Percentiles rank a stretch among this genome's conserved stretches.
These are phyloP conservation scores for Salvator merianae DNA, from an alignment of 2,113 vertebrate genomes.

Conservation along the genomic window DNA sequence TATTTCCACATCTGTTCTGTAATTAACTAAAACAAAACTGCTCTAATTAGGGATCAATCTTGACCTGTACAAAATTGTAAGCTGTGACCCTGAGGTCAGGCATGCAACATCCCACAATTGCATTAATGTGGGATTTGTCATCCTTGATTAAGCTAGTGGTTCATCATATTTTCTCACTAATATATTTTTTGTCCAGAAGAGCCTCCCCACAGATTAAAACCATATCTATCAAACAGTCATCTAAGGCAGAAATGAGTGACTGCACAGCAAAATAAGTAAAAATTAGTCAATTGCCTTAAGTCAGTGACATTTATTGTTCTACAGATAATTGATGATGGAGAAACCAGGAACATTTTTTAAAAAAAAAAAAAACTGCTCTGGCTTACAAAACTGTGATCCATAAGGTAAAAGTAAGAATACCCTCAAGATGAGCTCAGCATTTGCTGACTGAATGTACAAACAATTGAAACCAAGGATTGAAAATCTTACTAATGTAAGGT, in stretches of 20 bases:
- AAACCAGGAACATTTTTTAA: not conserved
- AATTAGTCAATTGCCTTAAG: not conserved
- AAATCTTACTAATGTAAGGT: too few relatives aligned
- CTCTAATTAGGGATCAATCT: not conserved
- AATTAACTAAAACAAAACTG: not conserved
- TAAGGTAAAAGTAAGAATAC: too few relatives aligned
- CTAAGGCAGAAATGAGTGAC: not conserved
- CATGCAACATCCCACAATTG: not conserved
- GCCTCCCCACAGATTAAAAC: not conserved
- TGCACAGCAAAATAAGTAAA: not conserved
- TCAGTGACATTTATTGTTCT: not conserved
- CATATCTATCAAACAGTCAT: too few relatives aligned
- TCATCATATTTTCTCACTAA: not conserved
- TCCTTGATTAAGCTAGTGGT: not conserved
- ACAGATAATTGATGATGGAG: not conserved
- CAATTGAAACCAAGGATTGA: too few relatives aligned
- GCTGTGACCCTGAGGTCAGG: constrained; percentile 11
- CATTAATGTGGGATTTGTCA: not conserved
- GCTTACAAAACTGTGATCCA: too few relatives aligned
- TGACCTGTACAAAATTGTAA: not conserved
- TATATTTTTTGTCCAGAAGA: not conserved
- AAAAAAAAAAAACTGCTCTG: too few relatives aligned
- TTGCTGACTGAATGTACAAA: too few relatives aligned
- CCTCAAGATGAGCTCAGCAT: too few relatives aligned
- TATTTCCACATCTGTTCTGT: not conserved